These are phyloP conservation scores for Stegodyphus dumicola DNA, from an alignment of 1,140 invertebrate species.

Conservation along the genomic window DNA sequence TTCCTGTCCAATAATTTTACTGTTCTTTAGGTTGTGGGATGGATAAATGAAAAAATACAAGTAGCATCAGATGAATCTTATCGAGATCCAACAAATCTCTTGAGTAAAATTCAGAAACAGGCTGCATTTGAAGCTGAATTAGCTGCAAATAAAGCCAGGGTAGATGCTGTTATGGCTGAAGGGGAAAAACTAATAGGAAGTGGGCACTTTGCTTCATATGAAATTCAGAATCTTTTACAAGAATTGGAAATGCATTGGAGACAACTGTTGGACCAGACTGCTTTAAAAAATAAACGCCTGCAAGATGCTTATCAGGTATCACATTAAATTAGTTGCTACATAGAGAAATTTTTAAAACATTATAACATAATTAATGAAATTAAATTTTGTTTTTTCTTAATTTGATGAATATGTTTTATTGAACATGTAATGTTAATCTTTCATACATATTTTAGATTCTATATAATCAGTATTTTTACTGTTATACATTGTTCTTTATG, in stretches of 20 bases:
- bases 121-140: constrained; percentile 95
- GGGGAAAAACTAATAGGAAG: constrained; percentile 86
- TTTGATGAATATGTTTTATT: no score
- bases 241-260: constrained; percentile 87
- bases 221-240: constrained; percentile 85
- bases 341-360: no score
- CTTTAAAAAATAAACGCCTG: constrained; percentile 86
- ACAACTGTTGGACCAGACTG: constrained; percentile 78
- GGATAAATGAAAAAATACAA: constrained; percentile 94
- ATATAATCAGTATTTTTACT: no score
- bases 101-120: constrained; percentile 97
- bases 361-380: no score
- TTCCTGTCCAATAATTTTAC: neutral
- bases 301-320: constrained; percentile 85
- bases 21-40: constrained; percentile 77
- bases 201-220: constrained; percentile 88
- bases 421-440: no score
- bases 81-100: constrained; percentile 90
- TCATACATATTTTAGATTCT: no score
- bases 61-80: constrained; percentile 92
- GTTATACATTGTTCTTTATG: no score
- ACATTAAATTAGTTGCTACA: no score
- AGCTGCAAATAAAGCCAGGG: constrained; percentile 87
- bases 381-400: no score
- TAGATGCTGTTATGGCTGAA: constrained; percentile 83